Conservation (phyloP, 2,797 vertebrate species). For the Enteromius trimaculatus region DNA sequence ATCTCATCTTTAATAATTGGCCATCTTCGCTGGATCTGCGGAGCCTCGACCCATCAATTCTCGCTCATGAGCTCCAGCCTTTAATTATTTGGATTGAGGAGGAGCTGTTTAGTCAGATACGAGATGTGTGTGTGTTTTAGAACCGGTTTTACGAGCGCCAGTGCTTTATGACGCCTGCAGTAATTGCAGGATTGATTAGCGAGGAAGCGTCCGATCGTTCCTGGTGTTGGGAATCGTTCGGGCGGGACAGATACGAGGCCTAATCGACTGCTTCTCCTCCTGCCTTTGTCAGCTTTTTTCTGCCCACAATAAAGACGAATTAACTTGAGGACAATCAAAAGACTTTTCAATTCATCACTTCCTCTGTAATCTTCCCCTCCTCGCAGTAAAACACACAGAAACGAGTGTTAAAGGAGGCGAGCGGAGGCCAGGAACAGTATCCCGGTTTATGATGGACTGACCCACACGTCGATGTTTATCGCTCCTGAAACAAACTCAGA, state of each 20-base stretch:
- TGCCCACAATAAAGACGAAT: constrained; percentile 76
- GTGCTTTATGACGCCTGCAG: constrained; percentile 74
- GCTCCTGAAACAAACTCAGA: constrained; percentile 5
- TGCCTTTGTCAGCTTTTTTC: constrained; percentile 67
- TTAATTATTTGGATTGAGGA: constrained; percentile 23
- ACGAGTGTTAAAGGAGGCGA: constrained; percentile 47
- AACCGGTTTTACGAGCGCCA: constrained; percentile 54
- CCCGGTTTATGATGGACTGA: constrained; percentile 28
- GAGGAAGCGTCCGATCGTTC: constrained; percentile 67
- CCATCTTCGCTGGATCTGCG: not conserved
- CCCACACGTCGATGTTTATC: not conserved
- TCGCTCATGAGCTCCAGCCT: constrained; percentile 36
- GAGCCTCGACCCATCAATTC: constrained; percentile 6
- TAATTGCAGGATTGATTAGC: constrained; percentile 80
- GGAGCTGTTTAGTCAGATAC: constrained; percentile 31
- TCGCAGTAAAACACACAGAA: constrained; percentile 58
- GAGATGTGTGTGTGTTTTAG: constrained; percentile 7
- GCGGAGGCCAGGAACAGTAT: constrained; percentile 26
- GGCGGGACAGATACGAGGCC: constrained; percentile 47
- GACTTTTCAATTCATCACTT: constrained; percentile 65
- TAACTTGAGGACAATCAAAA: constrained; percentile 73
- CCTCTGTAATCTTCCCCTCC: constrained; percentile 65
- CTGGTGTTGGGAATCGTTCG: constrained; percentile 60
- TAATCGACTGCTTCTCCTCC: constrained; percentile 69
- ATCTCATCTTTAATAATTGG: constrained; percentile 37